These are phyloP conservation scores for Hyperoplus lanceolatus DNA, from an alignment of 2,797 vertebrate genomes.

Conservation along the genomic window DNA sequence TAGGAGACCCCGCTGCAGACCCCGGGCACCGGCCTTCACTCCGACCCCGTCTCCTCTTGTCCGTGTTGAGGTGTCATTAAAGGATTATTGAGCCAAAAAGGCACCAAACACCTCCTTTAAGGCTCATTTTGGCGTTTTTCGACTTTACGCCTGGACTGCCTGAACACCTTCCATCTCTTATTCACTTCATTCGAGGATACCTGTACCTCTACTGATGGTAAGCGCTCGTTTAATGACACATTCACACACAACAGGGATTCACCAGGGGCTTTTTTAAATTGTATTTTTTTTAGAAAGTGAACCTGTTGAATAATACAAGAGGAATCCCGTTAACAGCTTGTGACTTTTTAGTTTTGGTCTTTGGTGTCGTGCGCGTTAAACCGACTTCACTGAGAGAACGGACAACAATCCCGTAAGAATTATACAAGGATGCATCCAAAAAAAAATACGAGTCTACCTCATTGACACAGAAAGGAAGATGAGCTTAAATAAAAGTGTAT, in stretches of 20 bases:
- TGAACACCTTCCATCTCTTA: conserved; percentile 61
- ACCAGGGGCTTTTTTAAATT: neutral
- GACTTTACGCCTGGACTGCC: conserved; percentile 75
- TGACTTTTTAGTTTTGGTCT: neutral
- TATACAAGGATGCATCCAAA: neutral
- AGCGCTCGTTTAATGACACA: conserved; percentile 58
- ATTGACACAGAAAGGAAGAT: neutral
- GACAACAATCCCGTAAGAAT: neutral
- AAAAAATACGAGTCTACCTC: accelerated
- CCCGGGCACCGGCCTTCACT: conserved; percentile 45
- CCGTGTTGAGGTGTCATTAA: conserved; percentile 58
- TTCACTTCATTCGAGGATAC: conserved; percentile 80
- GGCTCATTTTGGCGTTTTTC: conserved; percentile 65
- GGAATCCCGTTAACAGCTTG: conserved; percentile 19
- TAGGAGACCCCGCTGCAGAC: conserved; percentile 59
- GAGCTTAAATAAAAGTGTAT: neutral
- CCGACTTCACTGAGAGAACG: conserved; percentile 1
- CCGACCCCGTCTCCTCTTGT: conserved; percentile 37
- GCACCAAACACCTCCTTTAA: conserved; percentile 57
- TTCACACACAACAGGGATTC: conserved; percentile 4
- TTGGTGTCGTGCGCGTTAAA: conserved; percentile 18
- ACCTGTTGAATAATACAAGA: conserved; percentile 7
- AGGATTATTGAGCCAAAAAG: conserved; percentile 80
- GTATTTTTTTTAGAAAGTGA: neutral
- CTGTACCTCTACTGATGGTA: conserved; percentile 88